Base-by-base conservation (phyloP, 1,140 invertebrate genomes). In the Diorhabda elongata region DNA sequence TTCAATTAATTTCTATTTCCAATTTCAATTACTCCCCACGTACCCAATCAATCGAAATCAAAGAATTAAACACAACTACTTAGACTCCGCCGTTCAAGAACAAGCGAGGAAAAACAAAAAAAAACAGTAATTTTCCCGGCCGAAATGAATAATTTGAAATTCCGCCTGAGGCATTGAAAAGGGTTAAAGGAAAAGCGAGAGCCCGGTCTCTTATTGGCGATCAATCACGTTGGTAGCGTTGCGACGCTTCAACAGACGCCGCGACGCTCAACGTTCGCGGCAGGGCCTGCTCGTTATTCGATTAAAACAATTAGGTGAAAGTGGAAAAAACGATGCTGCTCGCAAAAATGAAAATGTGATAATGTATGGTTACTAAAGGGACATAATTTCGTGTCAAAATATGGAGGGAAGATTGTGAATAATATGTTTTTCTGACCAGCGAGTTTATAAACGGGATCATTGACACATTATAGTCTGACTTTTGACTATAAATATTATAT, bases 271-370 rank as follows among this genome's bases (percentile, higher is more conserved):
- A n/a, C 47, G 47, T 52, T n/a, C 47, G n/a, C 47, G 47, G 47
- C n/a, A n/a, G 6, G 47, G 47, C 47, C 47, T n/a, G n/a, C 47
- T 52, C 47, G 47, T 52, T 52, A 52, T 52, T 52, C 47, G 47
- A 52, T 52, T 52, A 52, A 52, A 52, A 52, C 47, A 52, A 52
- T 52, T 52, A 52, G 47, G 47, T 52, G 47, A 52, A 52, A 52
- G 47, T 52, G 47, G 47, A 52, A 52, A 52, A 52, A 52, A 52
- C 47, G 47, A 4, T 52, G 47, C 6, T n/a, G 47, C 47, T 52
- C 6, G 47, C 2, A 52, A 52, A 52, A 52, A 52, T 52, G 47
- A 52, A 52, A 52, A 52, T 52, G 47, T 52, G 47, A 52, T 52
- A 52, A 52, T 52, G 47, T 52, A 52, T 52, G 47, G 47, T n/a